These are phyloP conservation scores for Anadara kagoshimensis DNA, from an alignment of 1,140 invertebrate genomes.

Conservation along the genomic window DNA sequence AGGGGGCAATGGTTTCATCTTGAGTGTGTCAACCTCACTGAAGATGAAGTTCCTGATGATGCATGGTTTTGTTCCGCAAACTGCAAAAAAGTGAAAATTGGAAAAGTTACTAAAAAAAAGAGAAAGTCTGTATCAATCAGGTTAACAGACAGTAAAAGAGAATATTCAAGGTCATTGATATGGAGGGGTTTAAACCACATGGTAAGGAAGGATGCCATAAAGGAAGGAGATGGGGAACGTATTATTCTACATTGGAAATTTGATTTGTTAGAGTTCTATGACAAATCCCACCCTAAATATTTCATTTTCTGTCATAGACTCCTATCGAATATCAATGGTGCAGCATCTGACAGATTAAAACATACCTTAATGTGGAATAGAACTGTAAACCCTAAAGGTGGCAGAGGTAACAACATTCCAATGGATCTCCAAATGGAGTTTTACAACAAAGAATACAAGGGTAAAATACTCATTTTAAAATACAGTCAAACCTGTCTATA, in stretches of 20 bases:
- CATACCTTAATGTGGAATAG: neutral
- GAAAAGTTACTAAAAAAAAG: neutral
- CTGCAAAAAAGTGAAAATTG: neutral
- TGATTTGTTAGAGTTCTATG: constrained; percentile 11
- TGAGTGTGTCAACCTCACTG: neutral
- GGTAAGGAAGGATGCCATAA: constrained; percentile 1
- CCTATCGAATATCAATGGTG: neutral
- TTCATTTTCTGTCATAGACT: neutral
- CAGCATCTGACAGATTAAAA: neutral
- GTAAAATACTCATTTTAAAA: no score
- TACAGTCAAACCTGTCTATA: no score
- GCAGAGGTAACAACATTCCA: neutral
- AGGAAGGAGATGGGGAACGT: constrained; percentile 6
- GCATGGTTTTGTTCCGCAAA: neutral
- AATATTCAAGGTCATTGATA: constrained; percentile 8
- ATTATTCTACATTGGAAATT: constrained; percentile 7
- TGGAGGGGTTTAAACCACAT: neutral
- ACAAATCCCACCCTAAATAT: constrained; percentile 4
- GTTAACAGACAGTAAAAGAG: constrained; percentile 7
- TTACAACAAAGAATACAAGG: constrained; percentile 10
- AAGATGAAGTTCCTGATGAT: neutral
- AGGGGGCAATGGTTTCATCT: constrained; percentile 18
- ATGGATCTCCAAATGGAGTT: constrained; percentile 13
- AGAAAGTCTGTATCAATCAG: neutral
- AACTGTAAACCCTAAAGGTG: constrained; percentile 14